phyloP scores from a whole-genome alignment of 2,113 vertebrate genomes.

The Oryzias melastigma region DNA sequence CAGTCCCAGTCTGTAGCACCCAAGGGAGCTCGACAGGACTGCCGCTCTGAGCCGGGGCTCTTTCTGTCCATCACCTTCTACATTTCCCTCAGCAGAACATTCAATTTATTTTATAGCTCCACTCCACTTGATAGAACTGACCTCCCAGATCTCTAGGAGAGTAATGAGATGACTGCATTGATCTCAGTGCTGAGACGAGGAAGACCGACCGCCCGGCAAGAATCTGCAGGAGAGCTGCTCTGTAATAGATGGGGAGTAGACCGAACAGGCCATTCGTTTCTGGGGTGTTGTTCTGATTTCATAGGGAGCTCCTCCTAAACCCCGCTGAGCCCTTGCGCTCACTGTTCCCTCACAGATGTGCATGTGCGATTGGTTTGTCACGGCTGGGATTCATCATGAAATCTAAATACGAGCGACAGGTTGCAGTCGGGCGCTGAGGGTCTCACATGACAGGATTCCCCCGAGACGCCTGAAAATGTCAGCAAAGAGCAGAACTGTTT shows the following conservation, averaged over 20 bases:
- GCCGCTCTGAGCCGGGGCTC: constrained; percentile 43
- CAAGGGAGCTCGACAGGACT: constrained; percentile 45
- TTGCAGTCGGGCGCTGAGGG: constrained; percentile 13
- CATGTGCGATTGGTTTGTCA: constrained; percentile 51
- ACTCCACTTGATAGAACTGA: constrained; percentile 75
- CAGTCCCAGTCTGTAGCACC: constrained; percentile 45
- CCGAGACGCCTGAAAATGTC: constrained; percentile 47
- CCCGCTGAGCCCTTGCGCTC: constrained; percentile 24
- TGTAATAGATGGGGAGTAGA: constrained; percentile 26
- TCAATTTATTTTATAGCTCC: constrained; percentile 77
- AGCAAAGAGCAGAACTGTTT: constrained; percentile 41
- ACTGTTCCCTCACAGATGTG: constrained; percentile 35
- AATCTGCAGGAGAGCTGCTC: constrained; percentile 44
- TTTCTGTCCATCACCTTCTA: constrained; percentile 75
- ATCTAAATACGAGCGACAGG: constrained; percentile 43
- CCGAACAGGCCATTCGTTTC: constrained; percentile 51
- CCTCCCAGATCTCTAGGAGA: constrained; percentile 59
- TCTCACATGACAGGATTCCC: constrained; percentile 33
- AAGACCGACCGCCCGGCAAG: constrained; percentile 41
- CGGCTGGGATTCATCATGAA: constrained; percentile 41
- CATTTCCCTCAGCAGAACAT: constrained; percentile 70
- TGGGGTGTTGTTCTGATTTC: constrained; percentile 47
- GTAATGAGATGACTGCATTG: constrained; percentile 69
- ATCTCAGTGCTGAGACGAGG: constrained; percentile 54
- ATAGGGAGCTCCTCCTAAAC: constrained; percentile 26